A percentile compares a stretch with the other conserved stretches of the same genome.
These are phyloP conservation scores for Rhysida immarginata DNA, from an alignment of 1,140 invertebrate genomes.

Conservation along the genomic window DNA sequence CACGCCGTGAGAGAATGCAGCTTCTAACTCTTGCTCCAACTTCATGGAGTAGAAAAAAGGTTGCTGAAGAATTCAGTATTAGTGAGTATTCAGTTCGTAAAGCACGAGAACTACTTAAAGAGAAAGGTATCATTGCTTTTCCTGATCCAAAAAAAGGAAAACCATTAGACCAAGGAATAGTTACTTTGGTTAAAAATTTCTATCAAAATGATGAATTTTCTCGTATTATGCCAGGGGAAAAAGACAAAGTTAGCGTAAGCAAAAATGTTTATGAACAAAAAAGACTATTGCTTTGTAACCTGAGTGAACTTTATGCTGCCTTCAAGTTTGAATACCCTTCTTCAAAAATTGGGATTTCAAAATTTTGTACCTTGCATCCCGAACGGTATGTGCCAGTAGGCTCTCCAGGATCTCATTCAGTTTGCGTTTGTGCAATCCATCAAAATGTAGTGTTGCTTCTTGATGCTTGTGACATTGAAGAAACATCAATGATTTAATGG, in stretches of 20 bases:
- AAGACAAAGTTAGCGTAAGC: slow-evolving; percentile 7
- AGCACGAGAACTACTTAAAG: too few species aligned
- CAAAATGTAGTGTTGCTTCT: slow-evolving; percentile 19
- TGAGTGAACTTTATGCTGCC: slow-evolving; percentile 8
- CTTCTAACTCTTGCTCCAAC: too few species aligned
- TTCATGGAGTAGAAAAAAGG: too few species aligned
- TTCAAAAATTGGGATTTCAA: slow-evolving; percentile 9
- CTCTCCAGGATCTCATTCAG: slow-evolving; percentile 12
- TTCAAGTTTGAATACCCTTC: slow-evolving; percentile 13
- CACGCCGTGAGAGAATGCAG: too few species aligned
- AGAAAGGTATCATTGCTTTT: too few species aligned
- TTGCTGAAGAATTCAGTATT: too few species aligned
- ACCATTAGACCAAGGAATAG: too few species aligned
- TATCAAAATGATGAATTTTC: slow-evolving; percentile 19
- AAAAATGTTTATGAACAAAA: slow-evolving; percentile 9
- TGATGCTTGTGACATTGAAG: slow-evolving; percentile 10
- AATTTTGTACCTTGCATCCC: slow-evolving; percentile 6
- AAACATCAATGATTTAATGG: not conserved
- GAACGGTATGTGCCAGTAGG: not conserved
- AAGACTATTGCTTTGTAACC: not conserved
- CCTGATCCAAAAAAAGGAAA: too few species aligned
- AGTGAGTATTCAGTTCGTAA: too few species aligned
- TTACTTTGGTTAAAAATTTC: slow-evolving; percentile 17
- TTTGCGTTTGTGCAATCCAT: slow-evolving; percentile 16
- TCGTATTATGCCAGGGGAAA: slow-evolving; percentile 12